These are phyloP conservation scores for Taxidea taxus DNA, from an alignment of 2,113 vertebrate species.

Conservation along the genomic window DNA sequence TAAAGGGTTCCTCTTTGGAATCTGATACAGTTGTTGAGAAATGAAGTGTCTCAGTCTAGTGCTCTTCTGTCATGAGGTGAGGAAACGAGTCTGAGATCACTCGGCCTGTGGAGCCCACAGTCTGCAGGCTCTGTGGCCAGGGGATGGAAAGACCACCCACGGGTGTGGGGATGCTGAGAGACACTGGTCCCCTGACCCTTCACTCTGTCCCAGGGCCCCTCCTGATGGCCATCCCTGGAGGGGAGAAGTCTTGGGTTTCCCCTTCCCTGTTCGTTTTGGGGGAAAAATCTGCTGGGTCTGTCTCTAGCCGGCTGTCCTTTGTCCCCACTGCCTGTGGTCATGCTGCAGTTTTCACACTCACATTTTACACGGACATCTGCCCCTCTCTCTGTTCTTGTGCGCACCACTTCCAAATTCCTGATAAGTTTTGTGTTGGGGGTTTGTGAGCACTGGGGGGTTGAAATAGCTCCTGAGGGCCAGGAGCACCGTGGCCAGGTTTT, in stretches of 20 bases:
- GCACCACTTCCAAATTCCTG: neutral
- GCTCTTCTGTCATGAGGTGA: neutral
- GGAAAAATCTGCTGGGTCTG: neutral
- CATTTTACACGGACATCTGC: accelerated
- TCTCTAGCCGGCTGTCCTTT: too few species aligned
- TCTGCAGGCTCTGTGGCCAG: accelerated
- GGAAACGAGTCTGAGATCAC: neutral
- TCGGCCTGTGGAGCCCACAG: accelerated
- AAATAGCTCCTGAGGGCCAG: neutral
- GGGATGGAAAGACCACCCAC: neutral
- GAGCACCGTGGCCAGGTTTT: neutral
- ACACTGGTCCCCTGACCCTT: accelerated
- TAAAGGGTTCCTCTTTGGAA: neutral
- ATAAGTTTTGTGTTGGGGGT: neutral
- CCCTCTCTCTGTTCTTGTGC: accelerated
- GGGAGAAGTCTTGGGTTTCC: neutral
- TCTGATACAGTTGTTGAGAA: neutral
- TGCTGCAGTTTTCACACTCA: neutral
- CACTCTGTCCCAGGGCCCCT: neutral
- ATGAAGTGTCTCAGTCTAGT: neutral
- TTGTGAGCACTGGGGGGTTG: neutral
- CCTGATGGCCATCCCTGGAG: too few species aligned
- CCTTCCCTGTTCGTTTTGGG: neutral
- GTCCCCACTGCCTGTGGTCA: accelerated
- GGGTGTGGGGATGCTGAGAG: neutral